Percentiles rank a stretch among this genome's conserved stretches.
phyloP scores from a whole-genome alignment of 2,888 invertebrate genomes.

The Trichacis sp. region DNA sequence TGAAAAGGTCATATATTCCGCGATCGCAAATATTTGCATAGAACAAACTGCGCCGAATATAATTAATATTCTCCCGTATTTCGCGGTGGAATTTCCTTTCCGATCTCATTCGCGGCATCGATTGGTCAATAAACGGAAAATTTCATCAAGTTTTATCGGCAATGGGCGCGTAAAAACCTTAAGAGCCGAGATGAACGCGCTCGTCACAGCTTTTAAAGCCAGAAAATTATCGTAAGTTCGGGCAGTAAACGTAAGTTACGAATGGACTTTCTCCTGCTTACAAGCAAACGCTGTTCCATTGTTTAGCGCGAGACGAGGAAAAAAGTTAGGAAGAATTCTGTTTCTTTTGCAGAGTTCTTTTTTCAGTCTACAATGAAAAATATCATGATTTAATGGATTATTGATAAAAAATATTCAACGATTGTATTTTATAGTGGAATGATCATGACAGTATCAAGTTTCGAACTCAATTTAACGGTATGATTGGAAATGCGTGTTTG shows the following conservation, averaged over 20 bases:
- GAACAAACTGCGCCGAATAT: constrained; percentile 29
- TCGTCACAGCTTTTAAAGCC: constrained; percentile 51
- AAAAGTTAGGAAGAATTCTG: too few species aligned
- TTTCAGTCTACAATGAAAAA: too few species aligned
- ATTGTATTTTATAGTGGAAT: too few species aligned
- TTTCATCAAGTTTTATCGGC: background rate
- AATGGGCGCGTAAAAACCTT: background rate
- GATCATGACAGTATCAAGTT: too few species aligned
- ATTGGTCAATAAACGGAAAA: constrained; percentile 20
- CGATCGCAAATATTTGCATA: constrained; percentile 38
- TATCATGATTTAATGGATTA: too few species aligned
- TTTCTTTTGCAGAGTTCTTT: too few species aligned
- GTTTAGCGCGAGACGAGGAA: constrained; percentile 54
- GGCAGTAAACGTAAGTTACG: constrained; percentile 58
- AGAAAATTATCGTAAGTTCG: constrained; percentile 54
- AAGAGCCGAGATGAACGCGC: background rate
- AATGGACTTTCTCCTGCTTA: constrained; percentile 54
- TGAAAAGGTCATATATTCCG: too few species aligned
- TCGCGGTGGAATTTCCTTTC: constrained; percentile 34
- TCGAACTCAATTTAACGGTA: too few species aligned
- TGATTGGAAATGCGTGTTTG: too few species aligned
- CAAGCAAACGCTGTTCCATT: constrained; percentile 47
- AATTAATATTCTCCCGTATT: constrained; percentile 34
- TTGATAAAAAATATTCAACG: too few species aligned
- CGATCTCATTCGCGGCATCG: constrained; percentile 12